Base-by-base conservation (phyloP, 1,140 invertebrate species). In the Dendrolimus punctatus region DNA sequence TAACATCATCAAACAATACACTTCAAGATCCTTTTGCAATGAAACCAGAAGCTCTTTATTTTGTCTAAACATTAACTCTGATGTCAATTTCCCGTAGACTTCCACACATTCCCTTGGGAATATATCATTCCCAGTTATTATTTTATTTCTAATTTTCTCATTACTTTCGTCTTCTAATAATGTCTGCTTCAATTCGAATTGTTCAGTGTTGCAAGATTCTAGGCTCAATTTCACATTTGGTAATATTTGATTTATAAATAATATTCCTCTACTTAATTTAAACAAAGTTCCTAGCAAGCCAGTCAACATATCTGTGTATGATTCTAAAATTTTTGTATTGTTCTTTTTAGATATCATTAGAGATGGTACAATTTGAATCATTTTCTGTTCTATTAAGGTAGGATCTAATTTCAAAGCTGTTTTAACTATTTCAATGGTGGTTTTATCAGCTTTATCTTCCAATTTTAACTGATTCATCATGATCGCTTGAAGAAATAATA, bases 11-110 rank as follows among this genome's bases (percentile, higher is more conserved):
- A 86, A 54, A 55, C 79, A 83, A 49, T 75, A 64, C 36, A 69
- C 73, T 55, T 84, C 76, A 9, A 86, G 75, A 64, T 83, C 78
- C 10, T 75, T 80, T 50, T 83, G 76, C 6, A 86, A 50, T 6
- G 62, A 66, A n/a, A 69, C 10, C 37, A 86, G 60, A 9, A 84
- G 58, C 38, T 80, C 80, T 43, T 74, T 80, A 57, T 76, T 86
- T 53, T 86, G 83, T 45, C 80, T 73, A 37, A 84, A 84, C 73
- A 86, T 73, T 8, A 86, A 63, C 48, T 84, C 78, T 5, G 71
- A 75, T 37, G 76, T 84, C 46, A 75, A 57, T 44, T 67, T 78
- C 36, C 82, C 82, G 66, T 76, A 86, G 23, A 64, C 55, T 49
- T 77, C 63, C 3, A 84, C 52, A 67, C 76, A 79, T 53, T 76